Evolutionary conservation across 2,113 vertebrate species (phyloP), one percentile per base, ranked within the genome.

Genomic region (Amphiprion percula): DNA sequence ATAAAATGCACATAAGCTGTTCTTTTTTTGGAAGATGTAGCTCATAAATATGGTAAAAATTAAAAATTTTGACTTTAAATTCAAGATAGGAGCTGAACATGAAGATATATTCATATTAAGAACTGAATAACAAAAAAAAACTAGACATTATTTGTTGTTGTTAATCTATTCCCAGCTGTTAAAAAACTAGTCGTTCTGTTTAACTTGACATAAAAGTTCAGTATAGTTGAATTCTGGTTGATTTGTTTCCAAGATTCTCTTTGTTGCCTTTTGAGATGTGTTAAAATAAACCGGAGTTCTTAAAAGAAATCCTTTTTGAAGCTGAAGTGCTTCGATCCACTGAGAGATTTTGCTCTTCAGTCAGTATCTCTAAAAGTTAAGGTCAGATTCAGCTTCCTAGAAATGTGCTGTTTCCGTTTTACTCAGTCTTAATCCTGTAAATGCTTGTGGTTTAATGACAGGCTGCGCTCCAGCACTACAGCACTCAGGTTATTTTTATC

Each of bases 401-500:
- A 21, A 24, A 4, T 39, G 3, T 37, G 56, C 10, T 54, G 23
- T 61, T 10, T 73, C 4, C 24, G 44, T 7, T 83, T 74, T 50
- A 9, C 41, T 72, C 47, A 17, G 28, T 59, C 11, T 53, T 52
- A 23, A 24, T 24, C 16, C 14, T 61, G 47, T 46, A 47, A 52
- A 26, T 39, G 1, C 24, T n/a, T 12, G 2, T 24, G 46, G 54
- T 72, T 55, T 79, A 60, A 44, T 53, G 8, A 39, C 4, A 39
- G 39, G 46, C 23, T 14, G 63, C 24, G 50, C 60, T 70, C 53
- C 46, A 55, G 67, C 47, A 3, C 28, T 23, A 11, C 46, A 55
- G 63, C 47, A 3, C 28, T 23, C 14, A 1, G 39, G 41, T 33
- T 78, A 63, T 83, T 85, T 85, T 60, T 65, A 49, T 77, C 55